Evolutionary conservation across 2,797 vertebrate species (phyloP), one percentile per base, ranked within the genome.

Genomic region (Pseudomugil tenellus): DNA sequence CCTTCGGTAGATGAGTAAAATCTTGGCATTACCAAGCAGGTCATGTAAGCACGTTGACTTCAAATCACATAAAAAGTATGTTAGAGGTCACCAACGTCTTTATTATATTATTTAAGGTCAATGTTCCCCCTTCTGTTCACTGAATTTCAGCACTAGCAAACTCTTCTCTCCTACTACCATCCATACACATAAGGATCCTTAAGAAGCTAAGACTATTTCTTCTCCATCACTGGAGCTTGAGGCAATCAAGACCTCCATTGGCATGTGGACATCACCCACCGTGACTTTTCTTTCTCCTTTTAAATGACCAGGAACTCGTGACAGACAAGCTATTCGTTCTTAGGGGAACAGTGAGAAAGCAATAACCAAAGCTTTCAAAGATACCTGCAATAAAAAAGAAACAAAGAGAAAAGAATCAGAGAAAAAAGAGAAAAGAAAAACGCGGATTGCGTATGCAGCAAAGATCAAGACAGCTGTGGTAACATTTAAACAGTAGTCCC

Each of bases 401-500:
- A 28, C 25, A 31, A 41, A 12, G 46, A 26, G 31, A 32, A 13
- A 35, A 39, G 37, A 43, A 48, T 37, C 12, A 51, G 43, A 41
- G n/a, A 37, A 53, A 29, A 56, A 58, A 9, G 53, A 76, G 41
- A 21, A 19, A 54, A 16, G 53, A 59, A 34, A 21, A 67, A 55
- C 52, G 60, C 26, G n/a, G 72, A 59, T 65, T 80, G 70, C 25
- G 67, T 70, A 74, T 81, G 74, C 84, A 77, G 77, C 53, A 21
- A 74, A 73, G 65, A 58, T 68, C 54, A 29, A 59, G 74, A 34
- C 69, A 81, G 58, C 76, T 82, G 84, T 82, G 82, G 86, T 87
- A 92, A 89, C 87, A 92, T 93, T 93, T 92, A 85, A 83, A 92
- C 85, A 90, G 83, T 31, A 35, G 64, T 70, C 86, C 67, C 82